These are phyloP conservation scores for Zoanthus sansibaricus DNA, from an alignment of 92 coral and sea anemone genomes.

Conservation along the genomic window DNA sequence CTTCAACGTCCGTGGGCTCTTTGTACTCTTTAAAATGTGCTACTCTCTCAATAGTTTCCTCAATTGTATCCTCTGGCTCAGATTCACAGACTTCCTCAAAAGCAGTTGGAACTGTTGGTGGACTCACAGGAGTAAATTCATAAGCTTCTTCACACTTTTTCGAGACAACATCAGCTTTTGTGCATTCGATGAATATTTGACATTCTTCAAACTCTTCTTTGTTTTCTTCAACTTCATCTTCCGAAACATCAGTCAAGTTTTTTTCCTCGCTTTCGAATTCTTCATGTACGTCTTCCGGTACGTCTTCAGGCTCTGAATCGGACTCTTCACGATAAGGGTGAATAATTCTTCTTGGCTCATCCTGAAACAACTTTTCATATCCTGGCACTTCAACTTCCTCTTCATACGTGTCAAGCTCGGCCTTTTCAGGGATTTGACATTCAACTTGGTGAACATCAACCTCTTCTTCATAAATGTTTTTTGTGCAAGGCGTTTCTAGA, in stretches of 20 bases:
- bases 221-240: conserved; percentile 41
- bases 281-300: conserved; percentile 7
- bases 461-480: conserved; percentile 27
- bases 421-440: conserved; percentile 16
- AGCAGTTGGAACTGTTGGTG: conserved; percentile 39
- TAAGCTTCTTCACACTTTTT: conserved; percentile 37
- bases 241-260: conserved; percentile 30
- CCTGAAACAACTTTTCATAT: conserved; percentile 37
- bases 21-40: conserved; percentile 39
- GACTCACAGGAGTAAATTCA: conserved; percentile 36
- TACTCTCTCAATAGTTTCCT: conserved; percentile 27
- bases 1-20: conserved; percentile 16
- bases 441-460: conserved; percentile 15
- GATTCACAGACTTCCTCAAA: conserved; percentile 37
- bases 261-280: conserved; percentile 35
- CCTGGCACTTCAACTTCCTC: conserved; percentile 73
- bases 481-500: conserved; percentile 25
- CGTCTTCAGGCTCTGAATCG: conserved; percentile 11
- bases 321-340: conserved; percentile 33
- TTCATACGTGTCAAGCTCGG: conserved; percentile 38
- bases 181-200: conserved; percentile 36
- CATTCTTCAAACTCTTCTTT: conserved; percentile 39
- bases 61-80: conserved; percentile 36
- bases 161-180: conserved; percentile 33
- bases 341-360: conserved; percentile 29